A percentile compares a stretch with the other conserved stretches of the same genome.
Conservation (phyloP, 2,888 invertebrate species). For the Pemphredon lugubris region DNA sequence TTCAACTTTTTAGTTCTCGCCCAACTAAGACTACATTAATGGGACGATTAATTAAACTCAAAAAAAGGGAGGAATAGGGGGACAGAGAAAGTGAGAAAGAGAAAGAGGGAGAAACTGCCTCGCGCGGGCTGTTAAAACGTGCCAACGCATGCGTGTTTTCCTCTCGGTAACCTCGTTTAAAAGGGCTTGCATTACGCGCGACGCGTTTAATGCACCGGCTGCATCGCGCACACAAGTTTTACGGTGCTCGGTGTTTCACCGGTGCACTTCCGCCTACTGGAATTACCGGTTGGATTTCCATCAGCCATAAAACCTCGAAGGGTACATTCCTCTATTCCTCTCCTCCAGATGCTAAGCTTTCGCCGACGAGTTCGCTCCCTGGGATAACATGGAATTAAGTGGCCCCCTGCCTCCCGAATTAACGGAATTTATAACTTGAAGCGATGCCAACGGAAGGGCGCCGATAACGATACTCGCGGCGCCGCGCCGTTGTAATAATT, state of each 20-base stretch:
- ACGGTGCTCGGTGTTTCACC: slow-evolving; percentile 11
- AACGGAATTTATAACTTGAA: too few species aligned
- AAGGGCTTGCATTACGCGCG: slow-evolving; percentile 10
- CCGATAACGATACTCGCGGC: background rate
- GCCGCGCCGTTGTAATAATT: too few species aligned
- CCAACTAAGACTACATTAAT: background rate
- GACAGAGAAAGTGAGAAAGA: too few species aligned
- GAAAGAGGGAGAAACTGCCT: background rate
- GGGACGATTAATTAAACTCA: background rate
- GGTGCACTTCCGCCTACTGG: slow-evolving; percentile 14
- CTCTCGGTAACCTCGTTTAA: background rate
- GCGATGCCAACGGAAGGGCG: background rate
- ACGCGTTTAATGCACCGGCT: slow-evolving; percentile 30
- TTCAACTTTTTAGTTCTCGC: background rate
- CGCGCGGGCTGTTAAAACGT: background rate
- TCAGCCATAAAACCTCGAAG: slow-evolving; percentile 35
- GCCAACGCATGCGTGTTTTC: slow-evolving; percentile 14
- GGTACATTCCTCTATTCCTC: slow-evolving; percentile 17
- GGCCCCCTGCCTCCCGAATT: slow-evolving; percentile 1
- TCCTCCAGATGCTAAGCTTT: slow-evolving; percentile 12
- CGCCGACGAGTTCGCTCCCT: too few species aligned
- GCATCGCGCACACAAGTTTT: slow-evolving; percentile 20
- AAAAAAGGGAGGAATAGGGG: background rate
- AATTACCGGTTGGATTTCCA: slow-evolving; percentile 36
- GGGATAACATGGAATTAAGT: slow-evolving; percentile 29